Evolutionary conservation across 2,888 invertebrate species (phyloP).

Genomic region (Hydrotaea diabolus): DNA sequence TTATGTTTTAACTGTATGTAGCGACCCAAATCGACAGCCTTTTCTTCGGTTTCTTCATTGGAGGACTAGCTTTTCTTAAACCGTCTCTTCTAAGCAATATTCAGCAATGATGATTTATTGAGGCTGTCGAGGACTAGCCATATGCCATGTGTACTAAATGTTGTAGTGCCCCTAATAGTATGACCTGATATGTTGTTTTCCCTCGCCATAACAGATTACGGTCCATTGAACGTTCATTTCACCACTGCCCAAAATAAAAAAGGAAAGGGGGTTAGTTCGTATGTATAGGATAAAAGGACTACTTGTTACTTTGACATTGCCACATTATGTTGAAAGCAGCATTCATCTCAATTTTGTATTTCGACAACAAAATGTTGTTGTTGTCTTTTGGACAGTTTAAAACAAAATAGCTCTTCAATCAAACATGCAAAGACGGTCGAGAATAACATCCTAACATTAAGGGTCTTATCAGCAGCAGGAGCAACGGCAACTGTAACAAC

Average conservation of each 20-base stretch:
- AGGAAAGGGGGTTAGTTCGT: neutral
- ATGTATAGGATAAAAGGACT: neutral
- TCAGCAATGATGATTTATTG: no score
- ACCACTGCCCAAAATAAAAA: neutral
- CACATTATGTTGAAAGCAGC: neutral
- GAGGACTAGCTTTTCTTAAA: no score
- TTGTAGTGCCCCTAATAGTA: no score
- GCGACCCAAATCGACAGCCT: no score
- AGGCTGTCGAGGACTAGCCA: no score
- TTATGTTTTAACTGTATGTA: no score
- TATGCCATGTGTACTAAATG: no score
- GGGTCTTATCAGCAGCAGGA: conserved; percentile 7
- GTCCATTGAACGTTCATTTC: no score
- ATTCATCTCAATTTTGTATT: neutral
- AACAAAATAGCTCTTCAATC: conserved; percentile 1
- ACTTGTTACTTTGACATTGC: conserved; percentile 1
- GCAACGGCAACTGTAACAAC: conserved; percentile 44
- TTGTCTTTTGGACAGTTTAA: neutral
- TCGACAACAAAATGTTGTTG: neutral
- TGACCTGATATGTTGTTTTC: no score
- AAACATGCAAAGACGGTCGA: conserved; percentile 4
- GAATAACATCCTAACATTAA: neutral
- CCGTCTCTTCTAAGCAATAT: no score
- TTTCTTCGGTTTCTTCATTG: no score
- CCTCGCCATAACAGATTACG: no score